Evolutionary conservation across 2,888 invertebrate species (phyloP), one percentile per base, ranked within the genome.

Genomic region (Agrochola macilenta): DNA sequence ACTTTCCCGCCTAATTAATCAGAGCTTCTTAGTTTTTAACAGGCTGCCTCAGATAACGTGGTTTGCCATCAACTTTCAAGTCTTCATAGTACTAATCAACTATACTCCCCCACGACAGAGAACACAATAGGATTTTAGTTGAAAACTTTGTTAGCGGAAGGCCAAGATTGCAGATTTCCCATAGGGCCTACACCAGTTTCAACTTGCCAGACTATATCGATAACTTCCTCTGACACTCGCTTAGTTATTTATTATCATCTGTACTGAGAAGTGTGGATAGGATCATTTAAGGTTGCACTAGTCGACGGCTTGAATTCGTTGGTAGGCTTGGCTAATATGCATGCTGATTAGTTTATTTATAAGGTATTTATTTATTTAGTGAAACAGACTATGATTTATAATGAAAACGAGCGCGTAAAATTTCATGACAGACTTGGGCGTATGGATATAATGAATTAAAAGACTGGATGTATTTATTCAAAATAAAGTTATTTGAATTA

Each of bases 111-210:
- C 93, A 94, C 91, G 93, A 93, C 92, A 93, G 93, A 90, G 89
- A 92, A 92, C 92, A 96, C 96, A 96, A 96, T 96, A 95, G 94
- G 95, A 95, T 95, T 96, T 96, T 92, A 96, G 95, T 95, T 95
- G 91, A 93, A 94, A 96, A 96, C 96, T 96, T 96, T 95, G 95
- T 96, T 96, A 96, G 93, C 90, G 92, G 92, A 92, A 94, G 94
- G 93, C 95, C 95, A 96, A 96, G 96, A 96, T 95, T 95, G 95
- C 90, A 95, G 94, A 96, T 96, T 96, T 96, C 96, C 96, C 96
- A 90, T 88, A 90, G 95, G 96, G 90, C 94, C 89, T 92, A 93
- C 93, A 91, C 94, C 94, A 95, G 95, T 95, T 96, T 95, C 95
- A 94, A 96, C 93, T 96, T 95, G 83, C 91, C 90, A 92, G 93